These are phyloP conservation scores for Synanthedon andrenaeformis DNA, from an alignment of 2,888 invertebrate genomes.

Conservation along the genomic window DNA sequence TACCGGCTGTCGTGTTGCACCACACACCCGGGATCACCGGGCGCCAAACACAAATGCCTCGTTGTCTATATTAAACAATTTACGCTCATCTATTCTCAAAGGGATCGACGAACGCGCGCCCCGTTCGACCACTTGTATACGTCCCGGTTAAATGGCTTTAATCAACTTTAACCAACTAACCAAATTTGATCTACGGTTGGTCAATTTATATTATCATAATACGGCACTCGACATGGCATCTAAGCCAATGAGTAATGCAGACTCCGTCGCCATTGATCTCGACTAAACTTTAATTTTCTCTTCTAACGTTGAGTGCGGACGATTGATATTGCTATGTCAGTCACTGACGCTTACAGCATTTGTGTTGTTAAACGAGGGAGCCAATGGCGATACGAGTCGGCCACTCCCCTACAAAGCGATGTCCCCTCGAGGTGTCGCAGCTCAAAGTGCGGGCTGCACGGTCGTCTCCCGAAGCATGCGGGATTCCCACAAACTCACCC, in stretches of 20 bases:
- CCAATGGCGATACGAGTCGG: slow-evolving; percentile 33
- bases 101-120: slow-evolving; percentile 61
- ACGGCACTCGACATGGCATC: slow-evolving; percentile 29
- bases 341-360: slow-evolving; percentile 41
- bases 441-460: slow-evolving; percentile 16
- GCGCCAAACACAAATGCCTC: slow-evolving; percentile 28
- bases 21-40: slow-evolving; percentile 19
- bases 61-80: slow-evolving; percentile 56
- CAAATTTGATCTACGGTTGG: slow-evolving; percentile 68
- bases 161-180: slow-evolving; percentile 72
- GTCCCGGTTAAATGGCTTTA: slow-evolving; percentile 70
- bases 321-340: slow-evolving; percentile 28
- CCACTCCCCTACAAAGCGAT: slow-evolving; percentile 26
- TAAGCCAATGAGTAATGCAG: slow-evolving; percentile 47
- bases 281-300: slow-evolving; percentile 29
- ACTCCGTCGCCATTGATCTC: slow-evolving; percentile 18
- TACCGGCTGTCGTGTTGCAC: slow-evolving; percentile 28
- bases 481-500: slow-evolving; percentile 61
- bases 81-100: slow-evolving; percentile 57
- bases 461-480: slow-evolving; percentile 40
- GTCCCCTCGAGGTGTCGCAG: slow-evolving; percentile 15
- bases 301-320: slow-evolving; percentile 30
- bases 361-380: slow-evolving; percentile 11
- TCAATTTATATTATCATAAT: slow-evolving; percentile 72
- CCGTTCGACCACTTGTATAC: slow-evolving; percentile 63